Evolutionary conservation across 2,888 invertebrate species (phyloP).

Genomic region (Cerceris ruficornis): DNA sequence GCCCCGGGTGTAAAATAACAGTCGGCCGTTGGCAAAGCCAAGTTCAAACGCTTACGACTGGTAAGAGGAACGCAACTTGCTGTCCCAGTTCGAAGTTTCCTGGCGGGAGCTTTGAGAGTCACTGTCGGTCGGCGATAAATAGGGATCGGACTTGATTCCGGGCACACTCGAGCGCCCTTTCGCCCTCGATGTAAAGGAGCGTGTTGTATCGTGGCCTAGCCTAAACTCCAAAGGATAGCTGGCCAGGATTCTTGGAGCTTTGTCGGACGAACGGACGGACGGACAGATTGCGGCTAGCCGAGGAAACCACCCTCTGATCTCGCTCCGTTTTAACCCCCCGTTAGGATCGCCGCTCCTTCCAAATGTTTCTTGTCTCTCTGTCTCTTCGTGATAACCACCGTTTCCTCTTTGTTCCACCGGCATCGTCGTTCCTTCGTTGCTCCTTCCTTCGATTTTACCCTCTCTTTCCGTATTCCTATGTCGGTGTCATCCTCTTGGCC

Average conservation of each 20-base stretch:
- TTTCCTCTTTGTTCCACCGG: conserved; percentile 15
- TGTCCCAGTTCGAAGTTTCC: background rate
- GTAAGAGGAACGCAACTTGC: background rate
- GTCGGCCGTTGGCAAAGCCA: no score
- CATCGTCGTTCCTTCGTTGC: conserved; percentile 13
- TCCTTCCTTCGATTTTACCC: background rate
- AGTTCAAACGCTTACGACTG: no score
- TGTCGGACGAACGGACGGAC: conserved; percentile 67
- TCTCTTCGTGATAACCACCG: conserved; percentile 6
- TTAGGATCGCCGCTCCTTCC: conserved; percentile 50
- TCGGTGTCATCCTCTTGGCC: conserved; percentile 30
- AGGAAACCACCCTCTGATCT: conserved; percentile 73
- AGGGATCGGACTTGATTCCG: conserved; percentile 78
- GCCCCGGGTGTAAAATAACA: no score
- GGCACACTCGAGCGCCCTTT: conserved; percentile 66
- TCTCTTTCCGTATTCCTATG: conserved; percentile 29
- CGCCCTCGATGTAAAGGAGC: conserved; percentile 73
- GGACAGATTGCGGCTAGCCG: conserved; percentile 79
- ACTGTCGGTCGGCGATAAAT: conserved; percentile 73
- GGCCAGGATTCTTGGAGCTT: conserved; percentile 72
- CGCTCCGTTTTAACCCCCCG: conserved; percentile 54
- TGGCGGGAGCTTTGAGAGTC: conserved; percentile 63
- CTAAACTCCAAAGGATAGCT: conserved; percentile 77
- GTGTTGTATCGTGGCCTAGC: conserved; percentile 70
- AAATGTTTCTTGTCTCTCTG: conserved; percentile 20